Base-by-base conservation (phyloP, 2,113 vertebrate species). In the Danionella cerebrum region DNA sequence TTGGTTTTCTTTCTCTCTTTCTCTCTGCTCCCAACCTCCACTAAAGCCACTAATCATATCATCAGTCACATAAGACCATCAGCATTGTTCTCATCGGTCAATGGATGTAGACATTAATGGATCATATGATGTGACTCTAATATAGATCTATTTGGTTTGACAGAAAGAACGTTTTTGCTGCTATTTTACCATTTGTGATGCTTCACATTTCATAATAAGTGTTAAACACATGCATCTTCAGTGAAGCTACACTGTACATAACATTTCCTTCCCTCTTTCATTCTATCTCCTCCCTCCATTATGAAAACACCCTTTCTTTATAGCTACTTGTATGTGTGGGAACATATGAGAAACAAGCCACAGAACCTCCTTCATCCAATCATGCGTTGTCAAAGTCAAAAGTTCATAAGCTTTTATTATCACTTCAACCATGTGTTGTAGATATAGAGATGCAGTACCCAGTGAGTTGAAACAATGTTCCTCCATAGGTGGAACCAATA, bases 341-440 rank as follows among this genome's bases (percentile, higher is more conserved):
- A 63, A 50, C 62, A 41, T 70, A 76, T 73, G 67, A 22, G 53
- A 55, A 42, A 41, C 6, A 58, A 53, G 63, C 54, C 80, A 77
- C 48, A 74, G 58, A 74, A 38, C 14, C 38, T 31, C 5, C 33
- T 51, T 55, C 74, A 59, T 80, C 79, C 63, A 66, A n/a, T n/a
- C n/a, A n/a, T n/a, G n/a, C n/a, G n/a, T n/a, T n/a, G n/a, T n/a
- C n/a, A n/a, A n/a, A n/a, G n/a, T n/a, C n/a, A n/a, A n/a, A n/a
- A n/a, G n/a, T n/a, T n/a, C n/a, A n/a, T n/a, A n/a, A n/a, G n/a
- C n/a, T n/a, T n/a, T n/a, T n/a, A n/a, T n/a, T n/a, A n/a, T n/a
- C n/a, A n/a, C n/a, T n/a, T n/a, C n/a, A n/a, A n/a, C n/a, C n/a
- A n/a, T n/a, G n/a, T n/a, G n/a, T n/a, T n/a, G n/a, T n/a, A n/a